phyloP scores from a whole-genome alignment of 2,888 invertebrate species.

The Pasiphila rectangulata region DNA sequence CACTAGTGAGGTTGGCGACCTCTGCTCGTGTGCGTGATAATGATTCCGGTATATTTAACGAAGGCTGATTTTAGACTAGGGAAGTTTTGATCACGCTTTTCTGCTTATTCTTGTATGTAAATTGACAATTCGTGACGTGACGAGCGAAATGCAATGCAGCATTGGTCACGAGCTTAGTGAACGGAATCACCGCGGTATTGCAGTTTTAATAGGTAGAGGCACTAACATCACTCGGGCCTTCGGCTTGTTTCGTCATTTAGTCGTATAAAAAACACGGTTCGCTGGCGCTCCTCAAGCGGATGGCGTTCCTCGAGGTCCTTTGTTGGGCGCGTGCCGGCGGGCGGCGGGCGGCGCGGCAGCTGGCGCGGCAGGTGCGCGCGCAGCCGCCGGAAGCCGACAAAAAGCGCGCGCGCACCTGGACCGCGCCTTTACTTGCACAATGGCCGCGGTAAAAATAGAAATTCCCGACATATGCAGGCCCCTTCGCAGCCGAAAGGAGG shows the following conservation, averaged over 20 bases:
- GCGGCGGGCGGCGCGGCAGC: slow-evolving; percentile 36
- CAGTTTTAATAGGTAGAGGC: too few species aligned
- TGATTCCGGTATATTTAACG: background rate
- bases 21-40: slow-evolving; percentile 20
- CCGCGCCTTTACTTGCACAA: slow-evolving; percentile 63
- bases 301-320: slow-evolving; percentile 20
- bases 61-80: background rate
- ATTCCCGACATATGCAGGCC: slow-evolving; percentile 60
- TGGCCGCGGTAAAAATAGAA: slow-evolving; percentile 50
- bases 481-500: slow-evolving; percentile 25
- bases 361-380: slow-evolving; percentile 38
- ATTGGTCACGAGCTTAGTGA: too few species aligned
- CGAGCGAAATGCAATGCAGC: too few species aligned
- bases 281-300: background rate
- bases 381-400: slow-evolving; percentile 76
- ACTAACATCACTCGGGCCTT: too few species aligned
- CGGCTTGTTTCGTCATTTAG: too few species aligned
- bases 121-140: background rate
- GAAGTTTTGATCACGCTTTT: background rate
- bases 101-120: background rate
- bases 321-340: too few species aligned
- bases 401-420: slow-evolving; percentile 75
- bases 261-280: too few species aligned
- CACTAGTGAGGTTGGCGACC: slow-evolving; percentile 27
- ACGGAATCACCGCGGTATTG: too few species aligned